Evolutionary conservation across 2,113 vertebrate species (phyloP), one percentile per base, ranked within the genome.

Genomic region (Syrrhaptes paradoxus): DNA sequence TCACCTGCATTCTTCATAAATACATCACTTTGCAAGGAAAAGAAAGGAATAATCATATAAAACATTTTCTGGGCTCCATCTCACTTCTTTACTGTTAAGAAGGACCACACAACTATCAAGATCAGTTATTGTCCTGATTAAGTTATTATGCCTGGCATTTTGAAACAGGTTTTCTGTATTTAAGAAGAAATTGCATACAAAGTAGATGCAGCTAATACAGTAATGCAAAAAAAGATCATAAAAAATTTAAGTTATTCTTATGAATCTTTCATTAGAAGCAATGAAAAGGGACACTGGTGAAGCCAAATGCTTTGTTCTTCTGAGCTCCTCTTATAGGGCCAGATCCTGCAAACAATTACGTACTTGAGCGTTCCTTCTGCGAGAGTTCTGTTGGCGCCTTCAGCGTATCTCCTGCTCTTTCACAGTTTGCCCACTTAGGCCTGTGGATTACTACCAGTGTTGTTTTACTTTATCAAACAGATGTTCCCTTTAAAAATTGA

Each of bases 261-360:
- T 99, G 97, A 98, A 98, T 98, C 97, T 98, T 99, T 98, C 98
- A 99, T 98, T 97, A 97, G 97, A 96, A 96, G 96, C 98, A 97
- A 97, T 98, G 98, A 98, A 98, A 98, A 97, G 96, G 98, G 97
- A 96, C 97, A 96, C 92, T 91, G 89, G 96, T 96, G 95, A 96
- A 95, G 98, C 94, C 97, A 96, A 97, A 95, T 96, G 96, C 97
- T 98, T 98, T 98, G 97, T 98, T 97, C 77, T 74, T 97, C 70
- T 61, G 81, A 84, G 96, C 93, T 96, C 80, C 96, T 98, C 96
- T 96, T 98, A 89, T 93, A 97, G 89, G 97, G 93, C 95, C 93
- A 77, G 93, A 93, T 87, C 93, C 96, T 94, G 93, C 87, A 89
- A 87, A 87, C 92, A 90, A 90, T 96, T 93, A 93, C 1, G 16